Base-by-base conservation (phyloP, 2,113 vertebrate species). In the Notiomystis cincta region DNA sequence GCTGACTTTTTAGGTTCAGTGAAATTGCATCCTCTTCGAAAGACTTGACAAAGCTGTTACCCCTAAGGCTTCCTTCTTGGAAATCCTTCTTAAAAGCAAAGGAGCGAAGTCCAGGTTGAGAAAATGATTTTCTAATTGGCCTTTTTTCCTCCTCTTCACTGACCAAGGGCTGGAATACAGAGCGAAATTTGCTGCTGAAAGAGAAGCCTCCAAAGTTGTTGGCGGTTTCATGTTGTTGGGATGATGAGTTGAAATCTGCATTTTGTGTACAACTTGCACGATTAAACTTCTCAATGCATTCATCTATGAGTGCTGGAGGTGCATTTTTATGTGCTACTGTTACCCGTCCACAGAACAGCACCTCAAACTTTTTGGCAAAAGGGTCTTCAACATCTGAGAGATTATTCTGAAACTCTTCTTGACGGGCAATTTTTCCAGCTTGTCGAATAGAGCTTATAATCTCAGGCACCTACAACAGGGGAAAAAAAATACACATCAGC, bases 281-380 rank as follows among this genome's bases (percentile, higher is more conserved):
- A 65, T 98, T 98, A 23, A 99, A 99, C 97, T 99, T 99, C 96
- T 99, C 99, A 3, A 99, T 99, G 97, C 99, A 99, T 96, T 99
- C 99, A 23, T 99, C 99, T 24, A 99, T 99, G 33, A 99, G 98
- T 1, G 99, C 99, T 0, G 99, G 99, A 0, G 99, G 99, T 11
- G 99, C 99, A 48, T 99, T 99, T 97, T 99, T 99, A 95, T 99
- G 98, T 2, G 99, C 99, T 51, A 99, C 99, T 2, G 98, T 99
- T 90, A 99, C 99, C 0, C 99, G 98, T 50, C 99, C 99, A 15
- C 99, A 99, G 94, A 99, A 99, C 42, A 99, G 97, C 90, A 99
- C 99, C 96, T 99, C 99, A 37, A 99, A 99, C 96, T 99, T 99
- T 93, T 99, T 99, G 88, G 99, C 97, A 75, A 99, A 99, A 6